A percentile compares a stretch with the other conserved stretches of the same genome.
These are phyloP conservation scores for Phania funesta DNA, from an alignment of 2,888 invertebrate genomes.

Conservation along the genomic window DNA sequence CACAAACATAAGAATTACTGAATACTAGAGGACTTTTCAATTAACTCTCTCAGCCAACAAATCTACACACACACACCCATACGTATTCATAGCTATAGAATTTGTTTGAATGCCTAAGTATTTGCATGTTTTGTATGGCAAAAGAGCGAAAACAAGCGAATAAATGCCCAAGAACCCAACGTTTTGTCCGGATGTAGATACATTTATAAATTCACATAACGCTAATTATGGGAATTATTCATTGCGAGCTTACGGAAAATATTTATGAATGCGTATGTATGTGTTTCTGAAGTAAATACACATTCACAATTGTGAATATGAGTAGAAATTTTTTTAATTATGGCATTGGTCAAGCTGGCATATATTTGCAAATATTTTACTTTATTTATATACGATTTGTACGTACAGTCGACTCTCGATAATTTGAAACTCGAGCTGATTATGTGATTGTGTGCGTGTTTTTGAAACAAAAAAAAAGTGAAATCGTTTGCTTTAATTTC, in stretches of 20 bases:
- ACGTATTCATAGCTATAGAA: neutral
- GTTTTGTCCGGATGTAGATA: conserved; percentile 49
- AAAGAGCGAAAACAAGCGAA: conserved; percentile 6
- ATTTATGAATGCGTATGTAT: neutral
- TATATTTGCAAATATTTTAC: conserved; percentile 31
- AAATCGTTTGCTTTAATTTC: no score
- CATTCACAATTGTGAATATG: neutral
- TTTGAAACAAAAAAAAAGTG: neutral
- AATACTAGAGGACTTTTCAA: neutral
- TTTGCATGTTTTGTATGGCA: conserved; percentile 34
- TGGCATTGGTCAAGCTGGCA: neutral
- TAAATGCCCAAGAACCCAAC: conserved; percentile 28
- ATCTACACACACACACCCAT: neutral
- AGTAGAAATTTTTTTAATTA: neutral
- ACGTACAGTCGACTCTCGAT: neutral
- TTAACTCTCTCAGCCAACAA: neutral
- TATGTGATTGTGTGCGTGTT: neutral
- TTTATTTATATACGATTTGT: neutral
- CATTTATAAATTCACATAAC: conserved; percentile 54
- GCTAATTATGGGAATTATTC: conserved; percentile 64
- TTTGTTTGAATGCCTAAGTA: conserved; percentile 28
- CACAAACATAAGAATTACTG: no score
- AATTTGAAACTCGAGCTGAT: neutral
- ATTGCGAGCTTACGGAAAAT: conserved; percentile 36
- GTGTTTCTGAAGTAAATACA: neutral